These are phyloP conservation scores for Geotrypetes seraphini DNA, from an alignment of 2,797 vertebrate genomes.

Conservation along the genomic window DNA sequence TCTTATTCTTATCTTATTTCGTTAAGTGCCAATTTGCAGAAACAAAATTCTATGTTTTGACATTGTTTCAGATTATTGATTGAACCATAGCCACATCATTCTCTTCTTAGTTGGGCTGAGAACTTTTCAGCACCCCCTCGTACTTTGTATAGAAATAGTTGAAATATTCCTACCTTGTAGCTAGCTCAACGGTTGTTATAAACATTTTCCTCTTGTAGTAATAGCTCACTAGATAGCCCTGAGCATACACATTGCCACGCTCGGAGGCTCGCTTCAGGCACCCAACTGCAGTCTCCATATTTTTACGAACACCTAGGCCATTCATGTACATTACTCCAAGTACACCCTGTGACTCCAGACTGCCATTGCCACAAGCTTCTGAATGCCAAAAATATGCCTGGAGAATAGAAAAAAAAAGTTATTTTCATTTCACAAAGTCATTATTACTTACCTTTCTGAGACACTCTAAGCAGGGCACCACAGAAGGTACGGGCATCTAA, in stretches of 20 bases:
- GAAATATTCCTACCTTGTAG: slow-evolving; percentile 60
- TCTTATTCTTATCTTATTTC: too few species aligned
- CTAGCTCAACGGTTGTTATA: slow-evolving; percentile 46
- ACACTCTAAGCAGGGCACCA: too few species aligned
- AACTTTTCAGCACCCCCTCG: too few species aligned
- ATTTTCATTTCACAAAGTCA: neutral
- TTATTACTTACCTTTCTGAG: too few species aligned
- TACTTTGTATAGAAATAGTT: too few species aligned
- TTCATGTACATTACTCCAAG: slow-evolving; percentile 66
- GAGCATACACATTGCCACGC: slow-evolving; percentile 60
- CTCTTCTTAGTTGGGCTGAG: too few species aligned
- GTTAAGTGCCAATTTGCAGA: too few species aligned
- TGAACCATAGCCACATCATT: too few species aligned
- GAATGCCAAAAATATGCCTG: slow-evolving; percentile 75
- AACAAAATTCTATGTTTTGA: too few species aligned
- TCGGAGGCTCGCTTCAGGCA: slow-evolving; percentile 53
- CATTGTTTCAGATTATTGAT: too few species aligned
- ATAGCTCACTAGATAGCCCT: slow-evolving; percentile 58
- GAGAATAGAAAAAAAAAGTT: neutral
- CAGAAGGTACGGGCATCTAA: too few species aligned
- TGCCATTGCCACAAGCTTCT: slow-evolving; percentile 66
- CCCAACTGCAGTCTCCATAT: slow-evolving; percentile 45
- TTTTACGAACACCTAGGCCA: slow-evolving; percentile 43
- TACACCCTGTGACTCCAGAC: slow-evolving; percentile 62
- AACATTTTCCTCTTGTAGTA: slow-evolving; percentile 64